Evolutionary conservation across 2,797 vertebrate species (phyloP).

Genomic region (Rallus crepitans): DNA sequence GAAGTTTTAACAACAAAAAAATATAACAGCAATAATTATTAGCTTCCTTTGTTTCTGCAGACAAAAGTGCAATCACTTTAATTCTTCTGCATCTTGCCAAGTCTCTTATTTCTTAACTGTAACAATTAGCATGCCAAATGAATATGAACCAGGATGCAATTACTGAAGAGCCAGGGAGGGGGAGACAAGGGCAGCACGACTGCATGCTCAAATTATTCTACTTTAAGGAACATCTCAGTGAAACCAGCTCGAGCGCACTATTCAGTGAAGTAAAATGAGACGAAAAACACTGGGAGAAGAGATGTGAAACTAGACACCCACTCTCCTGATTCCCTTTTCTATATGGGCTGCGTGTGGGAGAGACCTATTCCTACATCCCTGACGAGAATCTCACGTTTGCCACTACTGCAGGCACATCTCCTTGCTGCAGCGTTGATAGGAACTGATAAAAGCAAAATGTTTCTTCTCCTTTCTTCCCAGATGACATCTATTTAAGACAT

Average conservation of each 20-base stretch:
- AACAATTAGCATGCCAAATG: constrained; percentile 6
- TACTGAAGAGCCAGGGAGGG: background rate
- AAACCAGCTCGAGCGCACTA: background rate
- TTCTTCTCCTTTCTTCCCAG: background rate
- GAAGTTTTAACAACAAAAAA: constrained; percentile 41
- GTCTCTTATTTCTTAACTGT: constrained; percentile 30
- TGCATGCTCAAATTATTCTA: background rate
- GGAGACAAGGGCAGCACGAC: background rate
- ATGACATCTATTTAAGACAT: background rate
- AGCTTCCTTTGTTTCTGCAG: constrained; percentile 30
- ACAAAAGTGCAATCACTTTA: constrained; percentile 57
- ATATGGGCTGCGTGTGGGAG: background rate
- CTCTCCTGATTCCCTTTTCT: background rate
- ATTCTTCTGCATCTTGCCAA: constrained; percentile 24
- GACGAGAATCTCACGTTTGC: accelerated
- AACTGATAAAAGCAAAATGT: background rate
- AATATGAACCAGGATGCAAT: constrained; percentile 25
- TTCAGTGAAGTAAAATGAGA: background rate
- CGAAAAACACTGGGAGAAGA: background rate
- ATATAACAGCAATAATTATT: constrained; percentile 19
- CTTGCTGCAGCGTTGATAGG: background rate
- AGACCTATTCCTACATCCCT: background rate
- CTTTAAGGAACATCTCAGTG: background rate
- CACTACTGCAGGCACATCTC: background rate
- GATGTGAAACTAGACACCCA: background rate